Percentiles rank a stretch among this genome's conserved stretches.
These are phyloP conservation scores for Varanus komodoensis DNA, from an alignment of 2,113 vertebrate genomes.

Conservation along the genomic window DNA sequence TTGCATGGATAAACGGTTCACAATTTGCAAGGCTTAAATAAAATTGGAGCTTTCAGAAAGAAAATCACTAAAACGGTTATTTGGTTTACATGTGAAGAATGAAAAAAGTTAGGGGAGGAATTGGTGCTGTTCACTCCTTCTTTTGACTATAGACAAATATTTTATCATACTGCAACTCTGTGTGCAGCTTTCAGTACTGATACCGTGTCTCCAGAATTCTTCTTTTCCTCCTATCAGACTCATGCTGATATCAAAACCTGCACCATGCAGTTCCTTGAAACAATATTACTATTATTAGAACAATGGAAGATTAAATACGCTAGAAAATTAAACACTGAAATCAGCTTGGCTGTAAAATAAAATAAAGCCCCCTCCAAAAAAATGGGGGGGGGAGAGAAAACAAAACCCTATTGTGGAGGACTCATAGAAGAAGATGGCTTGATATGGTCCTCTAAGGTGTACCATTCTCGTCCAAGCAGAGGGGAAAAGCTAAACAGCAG, in stretches of 20 bases:
- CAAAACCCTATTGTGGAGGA: no score
- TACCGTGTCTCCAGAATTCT: neutral
- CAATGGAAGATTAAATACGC: neutral
- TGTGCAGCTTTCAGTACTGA: neutral
- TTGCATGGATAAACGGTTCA: neutral
- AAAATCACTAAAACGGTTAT: neutral
- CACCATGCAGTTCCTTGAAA: neutral
- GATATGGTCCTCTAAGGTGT: neutral
- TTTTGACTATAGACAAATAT: neutral
- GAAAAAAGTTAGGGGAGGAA: constrained; percentile 1
- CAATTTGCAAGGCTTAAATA: constrained; percentile 29
- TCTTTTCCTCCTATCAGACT: neutral
- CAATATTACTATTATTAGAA: neutral
- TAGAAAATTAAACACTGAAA: constrained; percentile 25
- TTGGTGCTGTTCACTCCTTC: neutral
- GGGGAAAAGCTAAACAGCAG: neutral
- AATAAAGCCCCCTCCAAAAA: no score
- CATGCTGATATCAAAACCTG: neutral
- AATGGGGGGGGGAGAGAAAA: no score
- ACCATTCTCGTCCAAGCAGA: neutral
- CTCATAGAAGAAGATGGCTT: neutral
- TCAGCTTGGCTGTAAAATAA: neutral
- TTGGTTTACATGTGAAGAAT: constrained; percentile 9
- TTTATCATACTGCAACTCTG: neutral
- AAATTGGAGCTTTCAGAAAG: constrained; percentile 24